phyloP scores from a whole-genome alignment of 2,888 invertebrate species.

The Latheticus oryzae region DNA sequence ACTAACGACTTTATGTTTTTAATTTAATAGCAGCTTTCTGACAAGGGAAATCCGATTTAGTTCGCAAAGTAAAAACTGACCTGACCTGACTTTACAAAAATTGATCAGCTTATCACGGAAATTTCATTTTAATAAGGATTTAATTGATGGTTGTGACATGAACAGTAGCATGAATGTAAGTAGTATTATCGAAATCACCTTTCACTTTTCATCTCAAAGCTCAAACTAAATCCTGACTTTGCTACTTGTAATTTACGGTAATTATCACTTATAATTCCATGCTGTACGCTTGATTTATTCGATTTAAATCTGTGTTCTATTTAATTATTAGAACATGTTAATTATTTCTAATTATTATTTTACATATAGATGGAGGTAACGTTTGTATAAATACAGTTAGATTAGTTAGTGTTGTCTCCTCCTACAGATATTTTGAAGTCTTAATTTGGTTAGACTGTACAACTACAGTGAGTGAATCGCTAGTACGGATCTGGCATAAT shows the following conservation, averaged over 20 bases:
- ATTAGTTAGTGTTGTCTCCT: slow-evolving; percentile 9
- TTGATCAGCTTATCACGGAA: slow-evolving; percentile 3
- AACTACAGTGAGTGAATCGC: slow-evolving; percentile 8
- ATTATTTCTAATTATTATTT: slow-evolving; percentile 14
- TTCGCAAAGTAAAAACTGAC: no score
- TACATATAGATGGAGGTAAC: slow-evolving; percentile 10
- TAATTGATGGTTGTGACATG: slow-evolving; percentile 15
- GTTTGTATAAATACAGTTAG: slow-evolving; percentile 17
- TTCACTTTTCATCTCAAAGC: slow-evolving; percentile 4
- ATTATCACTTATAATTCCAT: slow-evolving; percentile 11
- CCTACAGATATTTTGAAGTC: slow-evolving; percentile 6
- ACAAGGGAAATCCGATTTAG: no score
- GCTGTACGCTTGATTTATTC: slow-evolving; percentile 8
- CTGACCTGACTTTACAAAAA: no score
- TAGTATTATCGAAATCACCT: slow-evolving; percentile 5
- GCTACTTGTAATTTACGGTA: slow-evolving; percentile 13
- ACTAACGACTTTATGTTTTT: no score
- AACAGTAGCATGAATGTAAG: slow-evolving; percentile 9
- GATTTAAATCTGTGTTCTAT: slow-evolving; percentile 8
- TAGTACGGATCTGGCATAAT: slow-evolving; percentile 20
- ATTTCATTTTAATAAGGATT: slow-evolving; percentile 17
- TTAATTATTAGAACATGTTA: slow-evolving; percentile 11
- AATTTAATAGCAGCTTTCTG: no score
- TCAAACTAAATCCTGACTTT: background rate
- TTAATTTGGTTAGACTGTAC: slow-evolving; percentile 16